phyloP scores from a whole-genome alignment of 2,797 vertebrate genomes.

The Gymnoscopelus braueri region DNA sequence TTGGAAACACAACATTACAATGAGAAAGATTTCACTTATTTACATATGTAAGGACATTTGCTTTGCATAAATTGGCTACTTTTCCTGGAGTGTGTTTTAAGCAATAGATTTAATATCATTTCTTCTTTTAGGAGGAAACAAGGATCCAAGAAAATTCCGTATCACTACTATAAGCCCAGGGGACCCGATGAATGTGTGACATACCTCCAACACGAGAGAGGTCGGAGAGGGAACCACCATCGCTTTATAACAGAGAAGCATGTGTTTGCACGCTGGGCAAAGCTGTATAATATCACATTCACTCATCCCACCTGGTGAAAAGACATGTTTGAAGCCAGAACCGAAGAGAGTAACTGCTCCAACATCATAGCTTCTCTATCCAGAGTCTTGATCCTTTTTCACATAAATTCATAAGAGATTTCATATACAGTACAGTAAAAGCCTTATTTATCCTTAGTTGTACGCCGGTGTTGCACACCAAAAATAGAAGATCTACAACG shows the following conservation, averaged over 20 bases:
- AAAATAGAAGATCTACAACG: no score
- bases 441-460: no score
- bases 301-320: slow-evolving; percentile 88
- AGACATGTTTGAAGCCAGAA: neutral
- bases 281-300: slow-evolving; percentile 95
- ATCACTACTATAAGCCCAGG: slow-evolving; percentile 97
- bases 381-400: no score
- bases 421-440: no score
- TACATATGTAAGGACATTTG: no score
- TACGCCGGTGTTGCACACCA: no score
- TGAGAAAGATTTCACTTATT: no score
- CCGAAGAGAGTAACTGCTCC: slow-evolving; percentile 1
- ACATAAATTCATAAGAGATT: no score
- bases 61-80: no score
- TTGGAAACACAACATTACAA: no score
- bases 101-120: neutral
- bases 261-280: slow-evolving; percentile 94
- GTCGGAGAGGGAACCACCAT: slow-evolving; percentile 92
- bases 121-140: slow-evolving; percentile 74
- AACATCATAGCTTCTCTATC: neutral
- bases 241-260: slow-evolving; percentile 98
- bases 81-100: neutral
- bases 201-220: slow-evolving; percentile 91
- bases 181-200: slow-evolving; percentile 92
- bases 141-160: slow-evolving; percentile 86